Percentiles rank a stretch among this genome's conserved stretches.
Conservation (phyloP, 2,113 vertebrate genomes). For the Hippocampus abdominalis region DNA sequence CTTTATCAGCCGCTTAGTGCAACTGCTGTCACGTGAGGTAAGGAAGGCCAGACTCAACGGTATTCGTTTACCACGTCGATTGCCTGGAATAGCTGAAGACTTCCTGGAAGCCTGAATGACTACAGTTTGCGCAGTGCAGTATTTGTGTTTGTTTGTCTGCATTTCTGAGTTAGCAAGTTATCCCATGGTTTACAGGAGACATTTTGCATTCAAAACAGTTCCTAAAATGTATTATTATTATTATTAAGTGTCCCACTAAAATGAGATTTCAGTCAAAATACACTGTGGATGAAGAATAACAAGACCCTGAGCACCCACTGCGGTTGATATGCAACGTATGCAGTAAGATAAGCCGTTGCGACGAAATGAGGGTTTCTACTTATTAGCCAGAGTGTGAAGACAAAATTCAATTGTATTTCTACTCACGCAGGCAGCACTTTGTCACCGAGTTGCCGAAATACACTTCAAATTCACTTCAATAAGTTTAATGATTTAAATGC, state of each 20-base stretch:
- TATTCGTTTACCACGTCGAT: background rate
- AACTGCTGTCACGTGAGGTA: conserved; percentile 13
- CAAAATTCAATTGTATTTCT: too few relatives aligned
- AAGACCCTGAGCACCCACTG: background rate
- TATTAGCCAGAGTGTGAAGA: too few relatives aligned
- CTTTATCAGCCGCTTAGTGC: conserved; percentile 31
- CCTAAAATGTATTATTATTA: too few relatives aligned
- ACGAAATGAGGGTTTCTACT: too few relatives aligned
- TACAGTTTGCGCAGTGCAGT: background rate
- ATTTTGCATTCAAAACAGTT: too few relatives aligned
- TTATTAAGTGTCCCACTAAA: too few relatives aligned
- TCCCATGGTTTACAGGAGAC: background rate
- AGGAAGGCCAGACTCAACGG: conserved; percentile 2
- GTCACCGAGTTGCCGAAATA: too few relatives aligned
- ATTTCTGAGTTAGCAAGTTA: background rate
- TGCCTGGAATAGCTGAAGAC: background rate
- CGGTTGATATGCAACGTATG: background rate
- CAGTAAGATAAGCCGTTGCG: too few relatives aligned
- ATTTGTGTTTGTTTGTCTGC: background rate
- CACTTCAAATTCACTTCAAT: too few relatives aligned
- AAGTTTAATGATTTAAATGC: too few relatives aligned
- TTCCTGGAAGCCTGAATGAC: background rate
- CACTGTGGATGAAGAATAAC: background rate
- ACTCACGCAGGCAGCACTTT: too few relatives aligned
- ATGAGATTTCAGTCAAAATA: background rate